Percentiles rank a stretch among this genome's conserved stretches.
Conservation (phyloP, 2,797 vertebrate genomes). For the Argya squamiceps region DNA sequence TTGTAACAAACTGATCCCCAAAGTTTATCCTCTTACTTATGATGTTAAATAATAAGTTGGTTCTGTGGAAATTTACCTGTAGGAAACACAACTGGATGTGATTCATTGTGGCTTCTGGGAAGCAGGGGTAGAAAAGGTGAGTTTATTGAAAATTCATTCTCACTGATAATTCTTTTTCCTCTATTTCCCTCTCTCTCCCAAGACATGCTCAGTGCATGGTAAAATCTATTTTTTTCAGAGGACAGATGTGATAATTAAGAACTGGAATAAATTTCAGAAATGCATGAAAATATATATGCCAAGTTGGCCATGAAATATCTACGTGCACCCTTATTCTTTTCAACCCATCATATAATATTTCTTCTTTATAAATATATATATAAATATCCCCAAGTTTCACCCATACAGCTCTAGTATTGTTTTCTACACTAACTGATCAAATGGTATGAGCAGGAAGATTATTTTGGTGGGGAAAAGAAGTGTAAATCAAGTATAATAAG, state of each 20-base stretch:
- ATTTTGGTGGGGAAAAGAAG: not conserved
- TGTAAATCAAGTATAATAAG: not conserved
- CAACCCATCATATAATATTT: not conserved
- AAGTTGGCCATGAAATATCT: not conserved
- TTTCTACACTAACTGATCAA: not conserved
- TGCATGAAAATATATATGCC: not conserved
- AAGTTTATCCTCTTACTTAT: not conserved
- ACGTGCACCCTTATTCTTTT: not conserved
- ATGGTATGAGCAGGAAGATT: not conserved
- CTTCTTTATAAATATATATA: not conserved
- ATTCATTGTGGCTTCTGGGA: not conserved
- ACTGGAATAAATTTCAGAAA: not conserved
- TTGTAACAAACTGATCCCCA: not conserved
- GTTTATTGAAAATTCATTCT: not conserved
- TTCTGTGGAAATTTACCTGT: not conserved
- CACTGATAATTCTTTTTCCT: accelerated
- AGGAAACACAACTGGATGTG: not conserved
- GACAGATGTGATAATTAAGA: not conserved
- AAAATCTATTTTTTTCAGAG: not conserved
- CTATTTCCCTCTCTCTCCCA: not conserved
- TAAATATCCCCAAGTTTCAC: not conserved
- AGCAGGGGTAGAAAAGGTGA: not conserved
- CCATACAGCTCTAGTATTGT: not conserved
- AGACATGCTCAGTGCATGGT: not conserved
- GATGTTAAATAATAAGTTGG: not conserved